These are phyloP conservation scores for Yponomeuta sedellus DNA, from an alignment of 2,888 invertebrate genomes.

Conservation along the genomic window DNA sequence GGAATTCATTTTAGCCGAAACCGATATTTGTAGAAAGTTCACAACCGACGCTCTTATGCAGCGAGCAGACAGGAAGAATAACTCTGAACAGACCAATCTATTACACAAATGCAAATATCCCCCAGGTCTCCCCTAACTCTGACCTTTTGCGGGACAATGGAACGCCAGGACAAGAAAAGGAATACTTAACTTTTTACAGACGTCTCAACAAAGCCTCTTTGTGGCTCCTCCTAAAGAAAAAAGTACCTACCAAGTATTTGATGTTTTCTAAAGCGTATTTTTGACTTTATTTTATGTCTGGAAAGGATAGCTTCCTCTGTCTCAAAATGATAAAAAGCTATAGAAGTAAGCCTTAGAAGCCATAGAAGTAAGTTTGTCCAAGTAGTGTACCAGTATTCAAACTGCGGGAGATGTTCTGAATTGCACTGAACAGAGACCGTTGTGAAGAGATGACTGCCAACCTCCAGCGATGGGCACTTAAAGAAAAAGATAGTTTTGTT, in stretches of 20 bases:
- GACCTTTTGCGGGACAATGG: constrained; percentile 15
- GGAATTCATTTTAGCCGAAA: no score
- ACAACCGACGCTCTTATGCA: neutral
- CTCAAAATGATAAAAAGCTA: no score
- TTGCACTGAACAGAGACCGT: no score
- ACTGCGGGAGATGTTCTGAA: no score
- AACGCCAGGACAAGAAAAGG: constrained; percentile 17
- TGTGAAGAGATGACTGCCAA: no score
- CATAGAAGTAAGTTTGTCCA: no score
- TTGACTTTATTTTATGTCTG: neutral
- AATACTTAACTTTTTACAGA: constrained; percentile 58
- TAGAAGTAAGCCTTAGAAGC: no score
- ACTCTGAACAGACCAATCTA: neutral
- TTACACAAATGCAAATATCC: neutral
- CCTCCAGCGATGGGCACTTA: no score
- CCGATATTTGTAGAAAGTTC: neutral
- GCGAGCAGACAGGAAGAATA: neutral
- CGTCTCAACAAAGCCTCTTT: constrained; percentile 44
- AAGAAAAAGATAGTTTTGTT: no score
- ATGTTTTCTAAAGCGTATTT: neutral
- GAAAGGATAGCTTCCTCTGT: neutral
- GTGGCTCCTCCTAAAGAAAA: constrained; percentile 1
- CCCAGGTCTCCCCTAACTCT: neutral
- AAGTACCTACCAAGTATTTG: neutral
- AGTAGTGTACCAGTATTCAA: no score